Evolutionary conservation across 2,113 vertebrate species (phyloP), one percentile per base, ranked within the genome.

Genomic region (Triplophysa siluroides): DNA sequence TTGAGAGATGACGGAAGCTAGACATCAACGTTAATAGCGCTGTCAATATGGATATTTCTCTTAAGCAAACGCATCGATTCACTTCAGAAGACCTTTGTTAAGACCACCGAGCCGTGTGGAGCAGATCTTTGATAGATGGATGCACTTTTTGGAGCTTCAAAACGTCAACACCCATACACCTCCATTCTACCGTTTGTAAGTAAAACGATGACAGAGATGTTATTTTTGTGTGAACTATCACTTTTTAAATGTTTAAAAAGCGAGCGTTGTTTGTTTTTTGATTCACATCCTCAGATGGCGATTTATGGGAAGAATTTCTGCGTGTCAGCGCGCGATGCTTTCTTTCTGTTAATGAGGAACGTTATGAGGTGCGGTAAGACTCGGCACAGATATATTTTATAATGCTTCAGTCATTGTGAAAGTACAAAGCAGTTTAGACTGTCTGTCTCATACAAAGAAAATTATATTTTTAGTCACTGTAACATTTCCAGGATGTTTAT

Each of bases 291-390:
- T 85, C 88, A 98, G 97, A 96, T 99, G 87, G 96, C 97, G 83
- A 94, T 99, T 88, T 96, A 98, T 24, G 98, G 97, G 80, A 96
- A 95, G 90, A 97, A 92, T 91, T 99, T 99, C 92, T 99, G 96
- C 88, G 91, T 89, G 2, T 98, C 98, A 1, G 96, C 98, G 72
- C 96, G 88, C 88, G 94, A 98, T 3, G 96, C 97, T 0, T 98
- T 99, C 91, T 95, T 93, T 84, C 90, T 99, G 82, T 89, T 99
- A 83, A 97, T 98, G 96, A 93, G 98, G 88, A 99, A 99, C 50
- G 89, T 97, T 81, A 85, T 99, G 81, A 95, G 96, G 98, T 99
- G 81, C 95, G 96, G 98, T 99, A 92, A 86, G 84, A n/a, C 47
- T 4, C 76, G 54, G 50, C 78, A 50, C 50, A 47, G 50, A 21